phyloP scores from a whole-genome alignment of 2,797 vertebrate genomes.

The Hemibagrus guttatus region DNA sequence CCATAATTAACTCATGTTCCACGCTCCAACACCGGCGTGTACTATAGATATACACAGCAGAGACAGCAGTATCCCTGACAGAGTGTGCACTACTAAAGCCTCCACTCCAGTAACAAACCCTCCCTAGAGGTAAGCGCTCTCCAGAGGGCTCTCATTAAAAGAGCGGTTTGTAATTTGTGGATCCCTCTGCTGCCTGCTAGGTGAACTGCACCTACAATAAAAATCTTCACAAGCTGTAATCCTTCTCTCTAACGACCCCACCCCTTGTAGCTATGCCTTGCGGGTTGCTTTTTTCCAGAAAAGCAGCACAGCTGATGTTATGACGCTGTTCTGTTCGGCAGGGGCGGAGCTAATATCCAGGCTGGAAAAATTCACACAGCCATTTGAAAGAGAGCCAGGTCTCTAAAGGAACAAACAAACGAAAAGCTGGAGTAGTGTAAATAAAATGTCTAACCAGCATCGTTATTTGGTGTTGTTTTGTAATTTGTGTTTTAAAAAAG shows the following conservation, averaged over 20 bases:
- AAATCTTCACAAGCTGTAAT: neutral
- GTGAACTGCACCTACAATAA: neutral
- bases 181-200: constrained; percentile 6
- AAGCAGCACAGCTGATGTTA: neutral
- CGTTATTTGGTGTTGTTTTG: neutral
- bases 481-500: neutral
- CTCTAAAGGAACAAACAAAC: neutral
- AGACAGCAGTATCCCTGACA: neutral
- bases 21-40: neutral
- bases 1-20: constrained; percentile 46
- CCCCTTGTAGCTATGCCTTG: neutral
- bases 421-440: neutral
- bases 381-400: neutral
- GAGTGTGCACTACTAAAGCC: neutral
- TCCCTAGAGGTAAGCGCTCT: neutral
- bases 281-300: neutral
- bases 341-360: neutral
- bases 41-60: neutral
- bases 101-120: neutral
- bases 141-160: constrained; percentile 7
- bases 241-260: neutral
- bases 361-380: neutral
- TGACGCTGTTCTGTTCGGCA: neutral
- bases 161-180: neutral
- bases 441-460: neutral